Percentiles rank a stretch among this genome's conserved stretches.
Evolutionary conservation across 2,797 vertebrate species (phyloP).

Genomic region (Fratercula arctica): DNA sequence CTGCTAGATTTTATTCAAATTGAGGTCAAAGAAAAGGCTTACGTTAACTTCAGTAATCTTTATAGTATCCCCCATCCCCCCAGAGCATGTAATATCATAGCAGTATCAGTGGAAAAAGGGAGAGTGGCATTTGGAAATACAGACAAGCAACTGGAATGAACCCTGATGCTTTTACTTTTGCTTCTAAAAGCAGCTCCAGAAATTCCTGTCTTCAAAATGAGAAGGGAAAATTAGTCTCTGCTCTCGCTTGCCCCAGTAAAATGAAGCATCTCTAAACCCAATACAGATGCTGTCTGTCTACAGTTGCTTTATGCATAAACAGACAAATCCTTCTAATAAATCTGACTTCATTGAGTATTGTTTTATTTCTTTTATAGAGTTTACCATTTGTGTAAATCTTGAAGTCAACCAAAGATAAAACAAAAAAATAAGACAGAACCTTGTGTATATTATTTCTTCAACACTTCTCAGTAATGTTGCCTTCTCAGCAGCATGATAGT

Average conservation of each 20-base stretch:
- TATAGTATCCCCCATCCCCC: not conserved
- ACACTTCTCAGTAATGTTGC: not conserved
- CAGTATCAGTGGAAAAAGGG: not conserved
- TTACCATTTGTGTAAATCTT: not conserved
- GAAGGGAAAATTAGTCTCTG: not conserved
- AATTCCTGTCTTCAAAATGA: not conserved
- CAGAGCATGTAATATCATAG: not conserved
- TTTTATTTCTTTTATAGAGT: not conserved
- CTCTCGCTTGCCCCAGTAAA: not conserved
- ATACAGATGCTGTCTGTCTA: not conserved
- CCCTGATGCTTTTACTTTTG: not conserved
- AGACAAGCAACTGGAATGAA: not conserved
- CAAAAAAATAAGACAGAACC: not conserved
- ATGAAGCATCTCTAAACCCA: not conserved
- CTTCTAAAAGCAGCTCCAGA: not conserved
- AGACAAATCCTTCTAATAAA: not conserved
- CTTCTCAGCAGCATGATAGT: not conserved
- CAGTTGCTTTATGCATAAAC: not conserved
- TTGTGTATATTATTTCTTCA: not conserved
- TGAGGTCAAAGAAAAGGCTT: not conserved
- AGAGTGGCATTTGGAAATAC: not conserved
- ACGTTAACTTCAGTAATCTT: not conserved
- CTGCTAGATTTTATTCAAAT: not conserved
- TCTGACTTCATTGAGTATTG: not conserved
- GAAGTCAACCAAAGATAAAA: not conserved